A percentile compares a stretch with the other conserved stretches of the same genome.
Conservation (phyloP, 2,888 invertebrate genomes). For the Baccha elongata region DNA sequence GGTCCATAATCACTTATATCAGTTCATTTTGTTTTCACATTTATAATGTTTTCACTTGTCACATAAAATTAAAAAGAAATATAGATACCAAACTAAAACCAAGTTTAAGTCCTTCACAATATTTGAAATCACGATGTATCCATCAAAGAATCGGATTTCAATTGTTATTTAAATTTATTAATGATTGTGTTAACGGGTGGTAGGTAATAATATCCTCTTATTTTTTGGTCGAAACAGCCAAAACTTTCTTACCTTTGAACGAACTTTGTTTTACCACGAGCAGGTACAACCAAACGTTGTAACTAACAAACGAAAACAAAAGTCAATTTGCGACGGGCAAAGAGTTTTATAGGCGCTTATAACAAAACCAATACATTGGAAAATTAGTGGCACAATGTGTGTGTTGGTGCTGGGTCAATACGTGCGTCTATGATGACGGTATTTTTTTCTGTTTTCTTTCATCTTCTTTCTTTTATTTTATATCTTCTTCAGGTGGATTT, state of each 20-base stretch:
- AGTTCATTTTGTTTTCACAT: neutral
- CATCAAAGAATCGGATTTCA: constrained; percentile 16
- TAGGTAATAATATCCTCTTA: constrained; percentile 49
- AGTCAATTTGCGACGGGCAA: constrained; percentile 82
- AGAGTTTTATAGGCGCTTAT: constrained; percentile 84
- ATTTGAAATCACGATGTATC: constrained; percentile 48
- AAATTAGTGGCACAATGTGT: neutral
- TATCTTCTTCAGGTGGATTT: constrained; percentile 62
- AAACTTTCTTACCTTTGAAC: constrained; percentile 67
- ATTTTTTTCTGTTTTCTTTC: constrained; percentile 46
- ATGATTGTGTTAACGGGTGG: constrained; percentile 1
- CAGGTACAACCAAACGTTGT: constrained; percentile 79
- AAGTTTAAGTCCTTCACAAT: constrained; percentile 25
- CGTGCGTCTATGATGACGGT: constrained; percentile 58
- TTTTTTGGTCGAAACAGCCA: constrained; percentile 1
- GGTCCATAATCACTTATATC: neutral
- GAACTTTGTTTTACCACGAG: constrained; percentile 71
- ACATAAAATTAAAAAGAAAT: neutral
- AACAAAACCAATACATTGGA: constrained; percentile 75
- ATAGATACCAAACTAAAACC: constrained; percentile 22
- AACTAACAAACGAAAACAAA: constrained; percentile 83
- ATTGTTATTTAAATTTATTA: constrained; percentile 4
- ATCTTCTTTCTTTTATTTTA: constrained; percentile 48
- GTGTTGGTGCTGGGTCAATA: constrained; percentile 69
- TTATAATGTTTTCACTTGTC: neutral